Evolutionary conservation across 2,888 invertebrate species (phyloP).

Genomic region (Drosophila melanocephala): DNA sequence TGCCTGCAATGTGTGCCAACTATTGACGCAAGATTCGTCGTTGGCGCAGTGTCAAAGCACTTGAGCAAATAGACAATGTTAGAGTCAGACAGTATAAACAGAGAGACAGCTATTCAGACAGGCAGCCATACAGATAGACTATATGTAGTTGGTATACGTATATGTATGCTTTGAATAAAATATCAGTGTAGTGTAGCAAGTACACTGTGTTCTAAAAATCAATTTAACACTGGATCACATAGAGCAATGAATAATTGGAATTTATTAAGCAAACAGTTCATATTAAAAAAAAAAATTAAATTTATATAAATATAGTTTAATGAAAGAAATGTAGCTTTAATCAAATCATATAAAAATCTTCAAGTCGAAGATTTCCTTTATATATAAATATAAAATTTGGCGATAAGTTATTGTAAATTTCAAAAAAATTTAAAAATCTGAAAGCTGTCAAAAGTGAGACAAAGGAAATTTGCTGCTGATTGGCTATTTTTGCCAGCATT

Average conservation of each 20-base stretch:
- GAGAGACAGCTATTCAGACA: slow-evolving; percentile 3
- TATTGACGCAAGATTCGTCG: slow-evolving; percentile 74
- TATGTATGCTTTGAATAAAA: slow-evolving; percentile 8
- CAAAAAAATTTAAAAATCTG: not conserved
- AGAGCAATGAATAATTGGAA: not conserved
- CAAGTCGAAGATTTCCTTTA: not conserved
- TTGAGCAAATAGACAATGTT: slow-evolving; percentile 73
- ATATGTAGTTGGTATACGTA: not conserved
- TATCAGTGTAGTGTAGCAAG: not conserved
- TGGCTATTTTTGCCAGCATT: not conserved
- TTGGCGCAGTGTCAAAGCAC: slow-evolving; percentile 63
- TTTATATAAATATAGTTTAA: not conserved
- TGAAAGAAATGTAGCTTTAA: not conserved
- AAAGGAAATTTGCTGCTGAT: not conserved
- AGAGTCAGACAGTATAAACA: slow-evolving; percentile 22
- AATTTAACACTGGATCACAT: slow-evolving; percentile 25
- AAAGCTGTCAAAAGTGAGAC: not conserved
- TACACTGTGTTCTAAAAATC: slow-evolving; percentile 35
- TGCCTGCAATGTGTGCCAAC: slow-evolving; percentile 69
- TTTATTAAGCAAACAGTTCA: not conserved
- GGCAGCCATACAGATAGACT: not conserved
- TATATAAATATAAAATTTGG: not conserved
- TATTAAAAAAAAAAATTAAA: not conserved
- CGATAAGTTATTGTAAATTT: not conserved
- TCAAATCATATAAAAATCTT: not conserved